Base-by-base conservation (phyloP, 2,888 invertebrate genomes). In the Clostera curtula region DNA sequence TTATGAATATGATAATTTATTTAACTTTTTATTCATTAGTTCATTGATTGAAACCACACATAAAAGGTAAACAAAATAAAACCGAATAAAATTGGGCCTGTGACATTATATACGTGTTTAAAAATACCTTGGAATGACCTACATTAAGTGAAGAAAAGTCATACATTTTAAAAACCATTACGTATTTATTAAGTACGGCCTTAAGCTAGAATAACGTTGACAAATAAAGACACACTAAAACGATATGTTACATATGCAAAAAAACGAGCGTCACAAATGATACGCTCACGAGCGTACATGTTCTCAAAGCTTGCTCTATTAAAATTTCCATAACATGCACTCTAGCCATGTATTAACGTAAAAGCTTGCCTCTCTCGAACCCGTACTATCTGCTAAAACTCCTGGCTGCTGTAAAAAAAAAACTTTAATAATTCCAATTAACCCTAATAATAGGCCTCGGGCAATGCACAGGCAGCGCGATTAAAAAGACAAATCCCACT, bases 401-500 rank as follows among this genome's bases (percentile, higher is more conserved):
- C 61, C 62, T 69, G 66, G 69, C 56, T 65, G 65, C 64, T 42
- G 54, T 64, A 60, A 73, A 82, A 76, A 72, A 33, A 74, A 71
- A 70, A 61, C 68, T 68, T 68, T 76, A 77, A 80, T 80, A 73
- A 80, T 83, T 79, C 76, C 80, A 82, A 83, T 82, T 80, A 82
- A 76, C 72, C 77, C 70, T 82, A 82, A 83, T 83, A 82, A 82
- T 73, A 82, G 80, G 72, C 73, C 59, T 57, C 43, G 55, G 64
- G 70, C 65, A 64, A 52, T 65, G 53, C 49, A 52, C 61, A 70
- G 59, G 66, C 72, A 74, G 70, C 49, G 65, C 72, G 74, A 79
- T 82, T 82, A 82, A 79, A 83, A 82, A 82, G 79, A 82, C 83
- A 82, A 82, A 82, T 82, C 80, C 75, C 72, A 70, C 71, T 63